Conservation (phyloP, 1,140 invertebrate species). For the Spodoptera frugiperda region DNA sequence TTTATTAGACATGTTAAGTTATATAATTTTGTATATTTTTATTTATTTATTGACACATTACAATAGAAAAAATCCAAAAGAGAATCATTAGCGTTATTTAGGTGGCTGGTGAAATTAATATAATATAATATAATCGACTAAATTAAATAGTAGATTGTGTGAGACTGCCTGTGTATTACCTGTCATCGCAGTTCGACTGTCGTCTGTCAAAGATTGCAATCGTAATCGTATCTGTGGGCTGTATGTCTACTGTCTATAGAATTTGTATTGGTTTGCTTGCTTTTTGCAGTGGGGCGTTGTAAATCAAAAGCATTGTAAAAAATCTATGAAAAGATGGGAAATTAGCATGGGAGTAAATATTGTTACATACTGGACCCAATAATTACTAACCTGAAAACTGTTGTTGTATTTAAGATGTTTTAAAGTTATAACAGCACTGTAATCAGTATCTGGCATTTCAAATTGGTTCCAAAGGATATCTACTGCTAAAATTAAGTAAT, state of each 20-base stretch:
- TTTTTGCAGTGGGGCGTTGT: conserved; percentile 62
- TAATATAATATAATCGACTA: too few species aligned
- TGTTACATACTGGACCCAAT: conserved; percentile 22
- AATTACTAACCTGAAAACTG: not conserved
- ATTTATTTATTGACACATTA: too few species aligned
- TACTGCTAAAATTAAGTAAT: conserved; percentile 86
- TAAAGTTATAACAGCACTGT: conserved; percentile 54
- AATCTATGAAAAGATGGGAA: conserved; percentile 16
- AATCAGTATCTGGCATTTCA: conserved; percentile 42
- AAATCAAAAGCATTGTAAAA: conserved; percentile 52
- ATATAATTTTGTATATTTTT: too few species aligned
- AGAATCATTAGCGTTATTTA: too few species aligned
- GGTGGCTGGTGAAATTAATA: too few species aligned
- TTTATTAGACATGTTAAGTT: too few species aligned
- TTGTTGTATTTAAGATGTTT: conserved; percentile 60
- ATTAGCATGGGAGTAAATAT: conserved; percentile 30
- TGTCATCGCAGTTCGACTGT: too few species aligned
- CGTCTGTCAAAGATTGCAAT: not conserved
- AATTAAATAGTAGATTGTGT: not conserved
- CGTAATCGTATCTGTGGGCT: not conserved
- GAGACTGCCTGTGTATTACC: too few species aligned
- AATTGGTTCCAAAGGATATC: conserved; percentile 66
- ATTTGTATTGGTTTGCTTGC: conserved; percentile 37
- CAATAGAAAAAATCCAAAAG: too few species aligned
- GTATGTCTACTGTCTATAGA: not conserved